These are phyloP conservation scores for Eciton burchellii DNA, from an alignment of 1,140 invertebrate genomes.

Conservation along the genomic window DNA sequence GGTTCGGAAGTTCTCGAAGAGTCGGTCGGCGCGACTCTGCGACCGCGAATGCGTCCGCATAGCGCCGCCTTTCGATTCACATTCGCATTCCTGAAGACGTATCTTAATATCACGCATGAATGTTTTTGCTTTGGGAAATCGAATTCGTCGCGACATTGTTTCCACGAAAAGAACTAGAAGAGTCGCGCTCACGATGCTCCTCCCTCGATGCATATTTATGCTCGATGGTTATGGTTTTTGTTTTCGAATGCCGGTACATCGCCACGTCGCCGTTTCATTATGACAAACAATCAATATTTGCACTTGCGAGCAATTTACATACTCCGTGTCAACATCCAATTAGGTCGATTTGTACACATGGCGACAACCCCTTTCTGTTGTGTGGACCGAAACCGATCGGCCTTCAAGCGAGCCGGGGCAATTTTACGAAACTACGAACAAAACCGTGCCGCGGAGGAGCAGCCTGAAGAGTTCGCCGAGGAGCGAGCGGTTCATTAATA, in stretches of 20 bases:
- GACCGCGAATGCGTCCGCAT: conserved; percentile 26
- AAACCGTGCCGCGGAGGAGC: neutral
- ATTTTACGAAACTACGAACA: conserved; percentile 38
- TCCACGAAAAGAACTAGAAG: neutral
- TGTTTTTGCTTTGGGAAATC: neutral
- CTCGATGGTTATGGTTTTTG: conserved; percentile 6
- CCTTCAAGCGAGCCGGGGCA: neutral
- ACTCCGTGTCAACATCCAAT: conserved; percentile 48
- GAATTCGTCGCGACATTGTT: neutral
- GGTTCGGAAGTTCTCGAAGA: conserved; percentile 36
- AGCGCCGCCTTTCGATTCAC: neutral
- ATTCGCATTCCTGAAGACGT: conserved; percentile 14
- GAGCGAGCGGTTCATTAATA: conserved; percentile 37
- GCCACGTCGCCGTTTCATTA: conserved; percentile 49
- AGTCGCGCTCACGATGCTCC: too few species aligned
- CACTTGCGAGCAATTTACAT: conserved; percentile 52
- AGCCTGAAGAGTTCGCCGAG: neutral
- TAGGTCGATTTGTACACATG: conserved; percentile 53
- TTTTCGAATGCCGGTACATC: conserved; percentile 15
- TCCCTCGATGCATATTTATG: neutral
- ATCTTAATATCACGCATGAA: conserved; percentile 9
- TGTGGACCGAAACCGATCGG: conserved; percentile 40
- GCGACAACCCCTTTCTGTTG: conserved; percentile 13
- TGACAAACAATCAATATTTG: conserved; percentile 59
- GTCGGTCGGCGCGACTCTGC: conserved; percentile 14